Base-by-base conservation (phyloP, 2,888 invertebrate species). In the Drosophila koepferae region DNA sequence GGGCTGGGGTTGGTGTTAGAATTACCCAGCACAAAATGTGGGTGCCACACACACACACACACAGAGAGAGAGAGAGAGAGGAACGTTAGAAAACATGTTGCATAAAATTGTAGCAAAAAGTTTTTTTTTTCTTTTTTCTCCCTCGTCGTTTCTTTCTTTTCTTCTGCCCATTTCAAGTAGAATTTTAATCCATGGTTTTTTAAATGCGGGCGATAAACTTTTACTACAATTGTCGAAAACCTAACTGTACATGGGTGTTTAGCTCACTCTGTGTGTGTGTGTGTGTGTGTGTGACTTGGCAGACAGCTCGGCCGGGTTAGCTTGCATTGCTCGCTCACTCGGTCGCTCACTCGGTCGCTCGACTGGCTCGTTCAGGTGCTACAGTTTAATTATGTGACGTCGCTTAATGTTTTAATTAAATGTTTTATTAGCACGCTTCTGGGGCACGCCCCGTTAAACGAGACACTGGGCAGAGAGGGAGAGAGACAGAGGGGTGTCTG, bases 121-220 rank as follows among this genome's bases (percentile, higher is more conserved):
- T 49, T 74, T 20, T 20, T 20, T 72, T n/a, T 12, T 54, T 34
- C 31, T 36, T 44, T 12, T 10, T 28, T n/a, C 36, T 48, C 3
- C 10, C 28, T n/a, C 10, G 9, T 16, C 54, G 41, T 62, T 55
- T 66, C 53, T 46, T 18, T 40, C 54, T 31, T 53, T 41, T 40
- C 40, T 55, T 78, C 60, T 70, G 69, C 40, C 48, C 60, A 80
- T 89, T 88, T 89, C 74, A 84, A 89, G 89, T 82, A 80, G 89
- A 84, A 89, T 89, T 86, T 86, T 87, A 86, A 86, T 86, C 89
- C 89, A 87, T 87, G 84, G 81, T 87, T 89, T 84, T 87, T 89
- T 89, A 89, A 89, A 86, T 86, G 89, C 86, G 86, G 86, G 86
- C 88, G 87, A 87, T 87, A 87, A 87, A 89, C 81, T 89, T 87